Conservation (phyloP, 2,888 invertebrate species). For the Macrophya alboannulata region DNA sequence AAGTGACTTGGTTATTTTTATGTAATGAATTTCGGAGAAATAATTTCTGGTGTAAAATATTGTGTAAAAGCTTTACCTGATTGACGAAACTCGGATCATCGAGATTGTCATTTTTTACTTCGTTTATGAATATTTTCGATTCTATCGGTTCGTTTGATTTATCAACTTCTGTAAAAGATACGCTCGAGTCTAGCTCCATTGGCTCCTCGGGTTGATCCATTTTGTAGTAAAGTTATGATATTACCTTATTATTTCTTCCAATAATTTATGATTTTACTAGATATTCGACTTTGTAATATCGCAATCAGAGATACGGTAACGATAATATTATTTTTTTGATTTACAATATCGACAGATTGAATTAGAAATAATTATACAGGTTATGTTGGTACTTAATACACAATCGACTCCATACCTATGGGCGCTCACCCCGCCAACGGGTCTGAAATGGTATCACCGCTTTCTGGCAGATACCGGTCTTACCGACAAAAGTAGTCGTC, state of each 20-base stretch:
- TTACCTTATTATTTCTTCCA: background rate
- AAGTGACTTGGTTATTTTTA: background rate
- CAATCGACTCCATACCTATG: no score
- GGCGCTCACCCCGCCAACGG: no score
- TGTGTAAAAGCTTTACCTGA: slow-evolving; percentile 4
- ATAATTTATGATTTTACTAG: background rate
- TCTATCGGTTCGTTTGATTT: slow-evolving; percentile 66
- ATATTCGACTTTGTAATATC: background rate
- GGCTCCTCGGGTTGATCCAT: slow-evolving; percentile 79
- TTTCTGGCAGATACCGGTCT: no score
- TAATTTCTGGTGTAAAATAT: background rate
- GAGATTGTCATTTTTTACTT: slow-evolving; percentile 50
- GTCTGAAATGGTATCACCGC: no score
- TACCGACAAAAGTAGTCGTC: no score
- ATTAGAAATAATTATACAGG: slow-evolving; percentile 3
- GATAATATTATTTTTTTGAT: background rate
- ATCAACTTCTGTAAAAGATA: slow-evolving; percentile 61
- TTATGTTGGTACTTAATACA: background rate
- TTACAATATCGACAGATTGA: background rate
- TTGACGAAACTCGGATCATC: background rate
- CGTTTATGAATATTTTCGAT: slow-evolving; percentile 58
- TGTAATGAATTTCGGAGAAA: background rate
- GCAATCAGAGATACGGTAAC: background rate
- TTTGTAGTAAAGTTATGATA: slow-evolving; percentile 63
- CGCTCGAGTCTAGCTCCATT: slow-evolving; percentile 80